Evolutionary conservation across 2,888 invertebrate species (phyloP).

Genomic region (Acleris sparsana): DNA sequence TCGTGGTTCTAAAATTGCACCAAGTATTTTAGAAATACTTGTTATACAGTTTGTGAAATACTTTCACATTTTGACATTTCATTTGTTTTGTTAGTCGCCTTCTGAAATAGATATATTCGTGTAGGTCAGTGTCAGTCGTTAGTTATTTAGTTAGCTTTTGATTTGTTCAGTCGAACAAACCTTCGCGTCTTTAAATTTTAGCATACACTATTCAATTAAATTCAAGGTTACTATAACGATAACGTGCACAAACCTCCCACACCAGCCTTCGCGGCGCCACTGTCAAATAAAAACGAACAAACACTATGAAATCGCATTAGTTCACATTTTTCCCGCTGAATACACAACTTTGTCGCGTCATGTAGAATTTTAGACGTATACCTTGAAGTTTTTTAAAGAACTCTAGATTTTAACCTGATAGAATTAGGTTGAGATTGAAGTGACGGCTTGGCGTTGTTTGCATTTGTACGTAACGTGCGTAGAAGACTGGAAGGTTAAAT

Average conservation of each 20-base stretch:
- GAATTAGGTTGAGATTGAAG: constrained; percentile 5
- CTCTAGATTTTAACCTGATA: background rate
- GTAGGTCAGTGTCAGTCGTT: no score
- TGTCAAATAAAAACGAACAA: background rate
- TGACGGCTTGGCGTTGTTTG: background rate
- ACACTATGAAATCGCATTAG: background rate
- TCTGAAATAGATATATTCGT: no score
- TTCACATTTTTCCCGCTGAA: constrained; percentile 10
- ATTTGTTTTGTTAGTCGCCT: background rate
- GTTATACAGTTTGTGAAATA: no score
- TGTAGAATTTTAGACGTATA: constrained; percentile 2
- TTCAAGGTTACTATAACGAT: constrained; percentile 18
- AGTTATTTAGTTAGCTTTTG: no score
- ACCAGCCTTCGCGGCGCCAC: constrained; percentile 7
- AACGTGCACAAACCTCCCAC: background rate
- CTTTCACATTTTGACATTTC: no score
- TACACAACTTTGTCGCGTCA: constrained; percentile 9
- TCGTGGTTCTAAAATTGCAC: background rate
- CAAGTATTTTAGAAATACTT: constrained; percentile 27
- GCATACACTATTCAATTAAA: constrained; percentile 23
- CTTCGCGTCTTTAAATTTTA: background rate
- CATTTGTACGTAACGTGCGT: constrained; percentile 17
- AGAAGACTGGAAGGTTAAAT: constrained; percentile 29
- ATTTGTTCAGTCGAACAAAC: no score
- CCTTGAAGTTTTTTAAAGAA: constrained; percentile 9